phyloP scores from a whole-genome alignment of 2,113 vertebrate genomes.

The Oreochromis spilurus region DNA sequence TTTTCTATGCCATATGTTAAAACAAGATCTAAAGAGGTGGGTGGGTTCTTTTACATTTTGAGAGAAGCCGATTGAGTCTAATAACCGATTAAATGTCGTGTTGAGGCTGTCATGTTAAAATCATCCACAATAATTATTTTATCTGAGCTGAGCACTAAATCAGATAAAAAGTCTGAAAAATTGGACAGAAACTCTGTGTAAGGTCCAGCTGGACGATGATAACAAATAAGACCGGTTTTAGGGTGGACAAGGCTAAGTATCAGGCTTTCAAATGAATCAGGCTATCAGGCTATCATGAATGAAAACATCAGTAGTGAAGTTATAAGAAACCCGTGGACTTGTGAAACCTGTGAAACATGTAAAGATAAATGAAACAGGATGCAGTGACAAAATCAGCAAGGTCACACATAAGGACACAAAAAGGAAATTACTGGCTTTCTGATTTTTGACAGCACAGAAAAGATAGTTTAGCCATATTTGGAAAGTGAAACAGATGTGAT shows the following conservation, averaged over 20 bases:
- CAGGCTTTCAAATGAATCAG: background rate
- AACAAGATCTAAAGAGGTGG: background rate
- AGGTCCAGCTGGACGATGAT: background rate
- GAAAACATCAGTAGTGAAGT: background rate
- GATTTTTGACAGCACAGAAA: background rate
- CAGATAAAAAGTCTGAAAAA: background rate
- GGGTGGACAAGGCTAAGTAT: background rate
- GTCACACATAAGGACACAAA: background rate
- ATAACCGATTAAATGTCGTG: background rate
- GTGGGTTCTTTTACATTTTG: background rate
- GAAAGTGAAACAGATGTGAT: background rate
- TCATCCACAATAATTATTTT: background rate
- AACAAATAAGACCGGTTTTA: background rate
- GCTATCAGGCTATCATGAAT: background rate
- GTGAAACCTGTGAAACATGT: background rate
- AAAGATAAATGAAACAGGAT: background rate
- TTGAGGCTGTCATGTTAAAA: background rate
- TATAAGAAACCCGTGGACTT: background rate
- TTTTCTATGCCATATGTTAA: fast-evolving
- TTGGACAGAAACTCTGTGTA: background rate
- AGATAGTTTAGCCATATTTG: background rate
- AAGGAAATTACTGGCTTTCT: background rate
- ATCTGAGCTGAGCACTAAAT: fast-evolving
- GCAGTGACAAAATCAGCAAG: background rate
- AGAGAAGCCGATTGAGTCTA: fast-evolving